A percentile compares a stretch with the other conserved stretches of the same genome.
Conservation (phyloP, 1,140 invertebrate species). For the Drosophila orena region DNA sequence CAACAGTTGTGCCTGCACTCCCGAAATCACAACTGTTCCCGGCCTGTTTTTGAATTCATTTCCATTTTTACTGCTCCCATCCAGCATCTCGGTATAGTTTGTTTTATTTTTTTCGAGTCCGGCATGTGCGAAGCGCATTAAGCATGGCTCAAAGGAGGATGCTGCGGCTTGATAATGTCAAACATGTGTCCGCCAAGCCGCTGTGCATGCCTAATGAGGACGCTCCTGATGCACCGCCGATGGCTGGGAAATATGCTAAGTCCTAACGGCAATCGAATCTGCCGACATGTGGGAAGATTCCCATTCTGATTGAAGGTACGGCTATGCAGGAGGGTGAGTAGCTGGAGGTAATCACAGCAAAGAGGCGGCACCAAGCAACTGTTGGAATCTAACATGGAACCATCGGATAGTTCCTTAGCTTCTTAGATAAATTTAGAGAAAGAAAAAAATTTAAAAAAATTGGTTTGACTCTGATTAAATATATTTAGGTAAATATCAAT, state of each 20-base stretch:
- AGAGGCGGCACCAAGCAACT: not conserved
- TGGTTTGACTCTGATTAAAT: no score
- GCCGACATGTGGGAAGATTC: slow-evolving; percentile 30
- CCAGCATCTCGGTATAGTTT: not conserved
- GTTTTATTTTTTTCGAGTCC: slow-evolving; percentile 19
- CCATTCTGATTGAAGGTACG: slow-evolving; percentile 11
- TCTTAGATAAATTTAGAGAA: no score
- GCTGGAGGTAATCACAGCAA: not conserved
- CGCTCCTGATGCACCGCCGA: slow-evolving; percentile 14
- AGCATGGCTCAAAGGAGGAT: slow-evolving; percentile 40
- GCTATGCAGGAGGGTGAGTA: not conserved
- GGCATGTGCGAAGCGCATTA: slow-evolving; percentile 66
- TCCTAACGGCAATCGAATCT: slow-evolving; percentile 44
- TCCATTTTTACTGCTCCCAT: slow-evolving; percentile 58
- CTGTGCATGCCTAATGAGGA: slow-evolving; percentile 50
- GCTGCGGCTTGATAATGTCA: slow-evolving; percentile 76
- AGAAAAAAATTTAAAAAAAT: no score
- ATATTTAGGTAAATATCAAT: no score
- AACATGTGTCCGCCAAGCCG: slow-evolving; percentile 67
- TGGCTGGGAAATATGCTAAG: slow-evolving; percentile 41
- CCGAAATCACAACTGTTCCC: slow-evolving; percentile 71
- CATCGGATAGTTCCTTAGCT: no score
- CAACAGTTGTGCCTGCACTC: slow-evolving; percentile 68
- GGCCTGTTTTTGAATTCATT: slow-evolving; percentile 69
- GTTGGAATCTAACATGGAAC: no score